Evolutionary conservation across 2,113 vertebrate genomes (phyloP).

Genomic region (Serilophus lunatus): DNA sequence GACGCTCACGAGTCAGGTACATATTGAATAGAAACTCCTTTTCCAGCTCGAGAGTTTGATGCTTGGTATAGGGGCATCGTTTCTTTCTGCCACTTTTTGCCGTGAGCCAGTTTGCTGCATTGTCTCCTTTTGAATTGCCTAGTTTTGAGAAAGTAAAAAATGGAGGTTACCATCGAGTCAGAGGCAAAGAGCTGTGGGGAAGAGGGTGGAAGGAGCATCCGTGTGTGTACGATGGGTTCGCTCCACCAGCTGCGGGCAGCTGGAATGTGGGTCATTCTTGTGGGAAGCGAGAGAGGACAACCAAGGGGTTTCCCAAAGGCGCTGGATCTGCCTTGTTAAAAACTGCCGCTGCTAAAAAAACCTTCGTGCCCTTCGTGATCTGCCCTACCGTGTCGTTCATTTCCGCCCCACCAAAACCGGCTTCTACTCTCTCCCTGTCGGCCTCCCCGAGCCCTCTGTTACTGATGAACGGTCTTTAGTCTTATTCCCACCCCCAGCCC

Average conservation of each 20-base stretch:
- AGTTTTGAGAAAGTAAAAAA: conserved; percentile 66
- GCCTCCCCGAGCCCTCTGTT: neutral
- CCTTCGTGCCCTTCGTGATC: accelerated
- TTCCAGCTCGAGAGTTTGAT: conserved; percentile 98
- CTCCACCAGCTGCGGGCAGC: neutral
- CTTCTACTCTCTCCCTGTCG: neutral
- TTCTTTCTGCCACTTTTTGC: conserved; percentile 98
- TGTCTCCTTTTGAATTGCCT: conserved; percentile 89
- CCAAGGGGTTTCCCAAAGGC: neutral
- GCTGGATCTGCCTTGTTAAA: neutral
- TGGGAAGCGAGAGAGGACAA: neutral
- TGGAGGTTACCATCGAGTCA: conserved; percentile 40
- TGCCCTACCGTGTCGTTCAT: neutral
- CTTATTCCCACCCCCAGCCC: neutral
- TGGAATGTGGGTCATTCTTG: neutral
- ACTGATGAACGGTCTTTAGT: neutral
- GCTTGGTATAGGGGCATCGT: conserved; percentile 97
- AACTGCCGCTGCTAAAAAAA: neutral
- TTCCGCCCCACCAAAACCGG: neutral
- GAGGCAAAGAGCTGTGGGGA: neutral
- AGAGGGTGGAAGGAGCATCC: neutral
- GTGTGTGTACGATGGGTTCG: neutral
- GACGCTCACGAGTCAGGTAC: conserved; percentile 99
- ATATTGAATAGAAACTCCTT: conserved; percentile 99
- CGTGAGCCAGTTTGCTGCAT: conserved; percentile 93